Percentiles rank a stretch among this genome's conserved stretches.
These are phyloP conservation scores for Himantopus leucocephalus DNA, from an alignment of 2,113 vertebrate species.

Conservation along the genomic window DNA sequence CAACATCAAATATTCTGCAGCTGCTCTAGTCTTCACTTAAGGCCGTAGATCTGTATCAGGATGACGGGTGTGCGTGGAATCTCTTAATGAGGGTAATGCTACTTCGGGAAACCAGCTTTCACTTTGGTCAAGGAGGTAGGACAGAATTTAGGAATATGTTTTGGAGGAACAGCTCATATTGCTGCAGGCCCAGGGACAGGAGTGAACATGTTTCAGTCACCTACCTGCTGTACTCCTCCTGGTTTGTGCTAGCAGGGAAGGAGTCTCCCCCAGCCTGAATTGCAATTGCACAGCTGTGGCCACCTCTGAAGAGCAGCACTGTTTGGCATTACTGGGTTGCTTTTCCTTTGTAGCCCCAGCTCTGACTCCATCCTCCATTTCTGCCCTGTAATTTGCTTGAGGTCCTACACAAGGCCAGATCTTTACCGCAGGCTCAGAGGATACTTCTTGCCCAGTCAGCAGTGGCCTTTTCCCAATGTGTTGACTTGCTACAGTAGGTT, in stretches of 20 bases:
- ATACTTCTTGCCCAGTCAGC: not conserved
- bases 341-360: not conserved
- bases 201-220: not conserved
- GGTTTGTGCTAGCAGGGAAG: not conserved
- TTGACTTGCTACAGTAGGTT: not conserved
- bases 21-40: not conserved
- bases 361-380: not conserved
- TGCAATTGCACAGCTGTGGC: not conserved
- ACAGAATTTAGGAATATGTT: not conserved
- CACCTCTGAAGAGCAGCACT: not conserved
- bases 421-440: not conserved
- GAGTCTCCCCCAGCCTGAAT: not conserved
- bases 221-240: not conserved
- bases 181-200: not conserved
- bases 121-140: not conserved
- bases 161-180: not conserved
- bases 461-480: not conserved
- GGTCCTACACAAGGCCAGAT: not conserved
- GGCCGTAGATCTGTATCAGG: not conserved
- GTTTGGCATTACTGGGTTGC: not conserved
- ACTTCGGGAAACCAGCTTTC: not conserved
- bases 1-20: not conserved
- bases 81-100: not conserved
- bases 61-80: not conserved
- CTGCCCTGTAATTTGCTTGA: not conserved